phyloP scores from a whole-genome alignment of 92 coral and sea anemone genomes.

The Phenganax marumi region DNA sequence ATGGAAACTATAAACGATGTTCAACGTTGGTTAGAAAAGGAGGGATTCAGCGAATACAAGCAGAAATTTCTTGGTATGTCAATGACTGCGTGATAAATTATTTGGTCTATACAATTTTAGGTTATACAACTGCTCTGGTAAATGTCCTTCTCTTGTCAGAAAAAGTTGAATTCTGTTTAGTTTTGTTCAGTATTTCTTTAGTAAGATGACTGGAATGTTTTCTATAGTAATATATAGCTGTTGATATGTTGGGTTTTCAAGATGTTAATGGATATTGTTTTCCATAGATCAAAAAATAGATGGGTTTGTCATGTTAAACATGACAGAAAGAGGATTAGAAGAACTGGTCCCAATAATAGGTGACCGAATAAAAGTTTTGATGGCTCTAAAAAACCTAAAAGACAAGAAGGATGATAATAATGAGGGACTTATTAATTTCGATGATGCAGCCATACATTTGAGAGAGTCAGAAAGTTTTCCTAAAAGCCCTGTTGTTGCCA shows the following conservation, averaged over 20 bases:
- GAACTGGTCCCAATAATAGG: conserved; percentile 37
- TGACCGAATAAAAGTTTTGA: conserved; percentile 32
- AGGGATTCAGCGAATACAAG: neutral
- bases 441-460: too few relatives aligned
- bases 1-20: neutral
- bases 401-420: neutral
- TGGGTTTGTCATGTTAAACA: conserved; percentile 27
- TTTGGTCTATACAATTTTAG: neutral
- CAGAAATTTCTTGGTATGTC: neutral
- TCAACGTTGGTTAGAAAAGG: neutral
- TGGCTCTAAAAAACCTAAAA: conserved; percentile 16
- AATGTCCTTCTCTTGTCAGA: neutral
- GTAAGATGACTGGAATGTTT: neutral
- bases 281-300: conserved; percentile 35
- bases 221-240: neutral
- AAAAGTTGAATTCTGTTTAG: too few relatives aligned
- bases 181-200: too few relatives aligned
- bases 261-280: neutral
- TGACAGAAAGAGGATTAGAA: conserved; percentile 41
- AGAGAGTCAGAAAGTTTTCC: too few relatives aligned
- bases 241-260: neutral
- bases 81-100: neutral
- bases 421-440: too few relatives aligned
- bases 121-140: neutral
- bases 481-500: too few relatives aligned